These are phyloP conservation scores for Scaptomyza tumidula DNA, from an alignment of 2,888 invertebrate species.

Conservation along the genomic window DNA sequence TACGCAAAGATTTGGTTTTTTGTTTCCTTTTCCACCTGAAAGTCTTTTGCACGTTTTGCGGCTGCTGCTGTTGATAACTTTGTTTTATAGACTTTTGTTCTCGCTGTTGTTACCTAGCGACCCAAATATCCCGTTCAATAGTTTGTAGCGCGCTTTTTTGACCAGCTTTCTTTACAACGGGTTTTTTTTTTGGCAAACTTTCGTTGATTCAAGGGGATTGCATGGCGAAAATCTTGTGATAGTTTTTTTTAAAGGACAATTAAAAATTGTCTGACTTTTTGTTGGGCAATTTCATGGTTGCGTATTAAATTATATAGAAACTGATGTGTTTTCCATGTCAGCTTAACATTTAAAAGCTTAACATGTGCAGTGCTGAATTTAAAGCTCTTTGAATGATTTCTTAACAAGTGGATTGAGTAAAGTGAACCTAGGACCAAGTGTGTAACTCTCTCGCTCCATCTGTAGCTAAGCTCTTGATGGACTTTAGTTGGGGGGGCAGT, in stretches of 20 bases:
- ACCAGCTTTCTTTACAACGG: conserved; percentile 31
- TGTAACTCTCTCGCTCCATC: background rate
- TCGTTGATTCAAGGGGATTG: conserved; percentile 5
- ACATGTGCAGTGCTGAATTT: conserved; percentile 30
- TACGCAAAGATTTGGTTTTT: conserved; percentile 2
- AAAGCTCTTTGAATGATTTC: conserved; percentile 50
- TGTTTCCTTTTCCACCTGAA: background rate
- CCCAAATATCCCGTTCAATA: conserved; percentile 71
- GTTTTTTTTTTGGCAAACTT: conserved; percentile 4
- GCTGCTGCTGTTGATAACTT: conserved; percentile 64
- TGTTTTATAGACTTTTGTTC: conserved; percentile 73
- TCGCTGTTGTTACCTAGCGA: conserved; percentile 71
- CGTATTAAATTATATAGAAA: background rate
- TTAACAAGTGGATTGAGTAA: conserved; percentile 18
- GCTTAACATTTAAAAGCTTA: conserved; percentile 10
- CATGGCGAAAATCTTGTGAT: conserved; percentile 50
- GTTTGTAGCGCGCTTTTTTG: conserved; percentile 38
- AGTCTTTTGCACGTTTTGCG: conserved; percentile 9
- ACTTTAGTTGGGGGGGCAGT: conserved; percentile 57
- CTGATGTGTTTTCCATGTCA: background rate
- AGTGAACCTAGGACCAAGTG: conserved; percentile 16
- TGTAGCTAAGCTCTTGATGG: conserved; percentile 57
- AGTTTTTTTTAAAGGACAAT: conserved; percentile 31
- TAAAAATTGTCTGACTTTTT: conserved; percentile 5
- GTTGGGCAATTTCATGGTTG: background rate